phyloP scores from a whole-genome alignment of 2,888 invertebrate species.

The Luffia ferchaultella region DNA sequence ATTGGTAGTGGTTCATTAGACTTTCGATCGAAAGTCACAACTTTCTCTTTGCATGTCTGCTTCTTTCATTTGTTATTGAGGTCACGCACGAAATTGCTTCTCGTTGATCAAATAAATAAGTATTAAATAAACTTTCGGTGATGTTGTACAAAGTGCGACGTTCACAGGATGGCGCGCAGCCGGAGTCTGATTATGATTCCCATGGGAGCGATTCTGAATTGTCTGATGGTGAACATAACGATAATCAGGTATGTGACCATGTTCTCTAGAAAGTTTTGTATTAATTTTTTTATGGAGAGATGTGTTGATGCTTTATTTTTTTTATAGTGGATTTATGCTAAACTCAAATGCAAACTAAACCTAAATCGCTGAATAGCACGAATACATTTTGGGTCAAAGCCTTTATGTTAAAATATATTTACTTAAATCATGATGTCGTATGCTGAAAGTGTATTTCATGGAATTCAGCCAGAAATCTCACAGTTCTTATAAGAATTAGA shows the following conservation, averaged over 20 bases:
- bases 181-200: slow-evolving; percentile 58
- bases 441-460: too few species aligned
- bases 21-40: slow-evolving; percentile 29
- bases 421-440: too few species aligned
- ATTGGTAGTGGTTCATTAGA: not conserved
- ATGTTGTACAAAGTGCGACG: slow-evolving; percentile 22
- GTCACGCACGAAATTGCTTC: slow-evolving; percentile 45
- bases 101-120: slow-evolving; percentile 6
- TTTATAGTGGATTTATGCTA: too few species aligned
- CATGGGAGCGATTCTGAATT: slow-evolving; percentile 58
- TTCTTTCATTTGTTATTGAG: slow-evolving; percentile 58
- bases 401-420: too few species aligned
- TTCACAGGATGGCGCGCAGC: slow-evolving; percentile 51
- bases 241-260: slow-evolving; percentile 66
- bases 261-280: too few species aligned
- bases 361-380: too few species aligned
- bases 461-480: too few species aligned
- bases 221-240: slow-evolving; percentile 74
- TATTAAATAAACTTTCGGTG: slow-evolving; percentile 8
- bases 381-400: too few species aligned
- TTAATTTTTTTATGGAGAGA: too few species aligned
- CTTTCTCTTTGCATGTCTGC: slow-evolving; percentile 62
- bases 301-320: too few species aligned
- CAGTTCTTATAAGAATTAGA: too few species aligned
- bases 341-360: too few species aligned